A percentile compares a stretch with the other conserved stretches of the same genome.
Evolutionary conservation across 2,797 vertebrate genomes (phyloP).

Genomic region (Cirrhinus molitorella): DNA sequence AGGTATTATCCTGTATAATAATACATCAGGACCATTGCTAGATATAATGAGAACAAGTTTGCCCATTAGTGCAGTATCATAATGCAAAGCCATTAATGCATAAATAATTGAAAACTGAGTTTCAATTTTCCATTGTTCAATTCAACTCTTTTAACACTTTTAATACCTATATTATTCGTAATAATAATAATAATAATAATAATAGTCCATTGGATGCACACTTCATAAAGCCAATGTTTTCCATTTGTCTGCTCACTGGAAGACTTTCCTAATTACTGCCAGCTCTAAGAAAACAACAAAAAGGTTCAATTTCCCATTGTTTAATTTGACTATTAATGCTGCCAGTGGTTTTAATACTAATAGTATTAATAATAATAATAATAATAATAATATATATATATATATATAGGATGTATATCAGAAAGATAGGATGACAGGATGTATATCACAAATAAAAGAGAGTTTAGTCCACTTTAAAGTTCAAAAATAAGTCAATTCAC

Average conservation of each 20-base stretch:
- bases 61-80: neutral
- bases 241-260: slow-evolving; percentile 59
- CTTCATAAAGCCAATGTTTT: slow-evolving; percentile 52
- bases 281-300: slow-evolving; percentile 4
- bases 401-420: no score
- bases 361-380: no score
- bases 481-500: no score
- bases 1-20: neutral
- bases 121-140: neutral
- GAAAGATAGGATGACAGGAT: no score
- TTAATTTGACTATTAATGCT: neutral
- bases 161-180: neutral
- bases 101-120: neutral
- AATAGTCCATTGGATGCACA: no score
- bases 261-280: slow-evolving; percentile 63
- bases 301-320: neutral
- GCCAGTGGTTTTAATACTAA: neutral
- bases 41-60: neutral
- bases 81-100: neutral
- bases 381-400: no score
- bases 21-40: neutral
- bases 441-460: no score
- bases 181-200: no score
- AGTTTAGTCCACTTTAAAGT: no score
- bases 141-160: neutral